Evolutionary conservation across 1,140 invertebrate genomes (phyloP).

Genomic region (Drosophila sechellia): DNA sequence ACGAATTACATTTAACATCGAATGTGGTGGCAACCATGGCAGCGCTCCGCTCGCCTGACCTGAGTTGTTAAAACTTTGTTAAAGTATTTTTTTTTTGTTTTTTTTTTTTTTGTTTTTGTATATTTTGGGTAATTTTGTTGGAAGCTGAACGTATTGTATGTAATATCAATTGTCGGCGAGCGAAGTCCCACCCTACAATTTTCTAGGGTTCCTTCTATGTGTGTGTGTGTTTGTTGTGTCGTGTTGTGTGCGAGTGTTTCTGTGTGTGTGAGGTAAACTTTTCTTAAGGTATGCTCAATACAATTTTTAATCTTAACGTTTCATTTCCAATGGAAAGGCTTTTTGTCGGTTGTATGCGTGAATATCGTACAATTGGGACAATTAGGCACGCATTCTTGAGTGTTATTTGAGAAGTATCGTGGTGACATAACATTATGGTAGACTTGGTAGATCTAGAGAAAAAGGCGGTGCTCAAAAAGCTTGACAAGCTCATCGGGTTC

Average conservation of each 20-base stretch:
- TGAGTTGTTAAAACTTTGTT: slow-evolving; percentile 39
- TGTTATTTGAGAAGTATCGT: neutral
- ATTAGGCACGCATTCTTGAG: slow-evolving; percentile 38
- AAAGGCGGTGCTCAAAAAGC: slow-evolving; percentile 31
- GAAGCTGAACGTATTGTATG: slow-evolving; percentile 26
- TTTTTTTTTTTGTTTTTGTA: slow-evolving; percentile 23
- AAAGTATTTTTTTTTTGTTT: slow-evolving; percentile 6
- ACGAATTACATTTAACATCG: slow-evolving; percentile 54
- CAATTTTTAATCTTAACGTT: slow-evolving; percentile 21
- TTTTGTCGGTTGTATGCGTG: slow-evolving; percentile 35
- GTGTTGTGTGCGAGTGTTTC: slow-evolving; percentile 12
- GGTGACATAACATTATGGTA: slow-evolving; percentile 45
- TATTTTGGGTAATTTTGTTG: slow-evolving; percentile 7
- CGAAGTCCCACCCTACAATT: slow-evolving; percentile 1
- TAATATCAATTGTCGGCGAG: slow-evolving; percentile 47
- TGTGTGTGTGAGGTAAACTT: slow-evolving; percentile 46
- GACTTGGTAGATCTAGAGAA: slow-evolving; percentile 40
- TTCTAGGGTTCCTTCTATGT: slow-evolving; percentile 24
- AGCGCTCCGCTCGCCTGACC: slow-evolving; percentile 32
- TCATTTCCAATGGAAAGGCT: slow-evolving; percentile 18
- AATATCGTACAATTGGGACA: slow-evolving; percentile 37
- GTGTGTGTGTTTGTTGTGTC: slow-evolving; percentile 6
- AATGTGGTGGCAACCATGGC: slow-evolving; percentile 30
- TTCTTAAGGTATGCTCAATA: slow-evolving; percentile 36
- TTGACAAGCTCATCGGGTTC: slow-evolving; percentile 22